These are phyloP conservation scores for Torymus texanus DNA, from an alignment of 2,888 invertebrate species.

Conservation along the genomic window DNA sequence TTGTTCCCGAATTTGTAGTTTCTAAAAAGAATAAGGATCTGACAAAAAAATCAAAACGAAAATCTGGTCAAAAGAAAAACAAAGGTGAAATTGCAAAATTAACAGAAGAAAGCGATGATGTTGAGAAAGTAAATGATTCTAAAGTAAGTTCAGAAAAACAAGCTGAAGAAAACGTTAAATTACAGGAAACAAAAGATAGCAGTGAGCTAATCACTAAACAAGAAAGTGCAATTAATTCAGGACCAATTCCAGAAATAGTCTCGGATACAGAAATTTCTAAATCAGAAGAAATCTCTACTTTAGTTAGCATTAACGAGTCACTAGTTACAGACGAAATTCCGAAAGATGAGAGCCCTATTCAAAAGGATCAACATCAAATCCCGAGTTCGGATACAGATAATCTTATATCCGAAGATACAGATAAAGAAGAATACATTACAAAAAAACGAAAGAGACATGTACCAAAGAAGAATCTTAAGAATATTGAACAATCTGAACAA, in stretches of 20 bases:
- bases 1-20: background rate
- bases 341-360: background rate
- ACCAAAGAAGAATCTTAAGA: slow-evolving; percentile 26
- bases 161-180: slow-evolving; percentile 3
- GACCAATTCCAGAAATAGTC: slow-evolving; percentile 26
- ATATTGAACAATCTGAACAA: slow-evolving; percentile 6
- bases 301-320: background rate
- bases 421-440: background rate
- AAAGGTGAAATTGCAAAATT: slow-evolving; percentile 16
- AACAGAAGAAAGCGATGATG: slow-evolving; percentile 5
- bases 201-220: slow-evolving; percentile 1
- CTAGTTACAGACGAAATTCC: background rate
- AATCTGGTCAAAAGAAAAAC: slow-evolving; percentile 37
- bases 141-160: slow-evolving; percentile 28
- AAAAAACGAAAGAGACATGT: slow-evolving; percentile 39
- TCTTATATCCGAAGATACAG: background rate
- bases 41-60: slow-evolving; percentile 14
- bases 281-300: background rate
- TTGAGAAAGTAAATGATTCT: slow-evolving; percentile 21
- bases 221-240: slow-evolving; percentile 45
- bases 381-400: slow-evolving; percentile 14
- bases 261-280: slow-evolving; percentile 24
- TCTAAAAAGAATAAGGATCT: slow-evolving; percentile 26
- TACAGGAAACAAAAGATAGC: slow-evolving; percentile 23
- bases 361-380: slow-evolving; percentile 20